Evolutionary conservation across 1,140 invertebrate species (phyloP).

Genomic region (Aphelinus atriplicis): DNA sequence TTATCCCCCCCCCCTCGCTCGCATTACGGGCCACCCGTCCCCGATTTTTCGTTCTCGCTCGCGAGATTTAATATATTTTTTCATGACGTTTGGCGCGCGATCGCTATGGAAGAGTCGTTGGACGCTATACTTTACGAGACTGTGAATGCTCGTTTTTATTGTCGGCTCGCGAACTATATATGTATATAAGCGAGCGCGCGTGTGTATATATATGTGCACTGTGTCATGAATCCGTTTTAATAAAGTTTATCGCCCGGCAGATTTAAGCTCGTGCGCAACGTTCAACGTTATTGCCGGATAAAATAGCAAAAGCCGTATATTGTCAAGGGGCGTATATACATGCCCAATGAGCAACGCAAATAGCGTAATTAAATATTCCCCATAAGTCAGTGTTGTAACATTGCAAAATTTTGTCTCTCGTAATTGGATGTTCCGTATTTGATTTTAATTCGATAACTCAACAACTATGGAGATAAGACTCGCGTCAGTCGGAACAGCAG

Average conservation of each 20-base stretch:
- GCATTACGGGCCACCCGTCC: no score
- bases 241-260: constrained; percentile 12
- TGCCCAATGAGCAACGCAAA: constrained; percentile 2
- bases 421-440: no score
- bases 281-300: constrained; percentile 9
- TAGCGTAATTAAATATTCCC: not conserved
- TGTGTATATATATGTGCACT: no score
- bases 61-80: constrained; percentile 12
- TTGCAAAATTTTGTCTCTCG: no score
- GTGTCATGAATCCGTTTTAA: constrained; percentile 21
- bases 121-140: constrained; percentile 8
- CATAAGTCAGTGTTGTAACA: no score
- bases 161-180: constrained; percentile 1
- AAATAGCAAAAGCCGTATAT: constrained; percentile 5
- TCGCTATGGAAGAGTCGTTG: not conserved
- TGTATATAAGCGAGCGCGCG: not conserved
- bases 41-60: not conserved
- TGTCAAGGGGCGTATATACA: not conserved
- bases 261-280: not conserved
- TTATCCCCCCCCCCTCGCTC: no score
- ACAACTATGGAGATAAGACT: no score
- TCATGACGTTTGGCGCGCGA: not conserved
- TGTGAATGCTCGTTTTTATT: constrained; percentile 26
- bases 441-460: no score
- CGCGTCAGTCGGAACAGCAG: no score